Evolutionary conservation across 2,888 invertebrate genomes (phyloP), one percentile per base, ranked within the genome.

Genomic region (Hydroisotoma schaefferi): DNA sequence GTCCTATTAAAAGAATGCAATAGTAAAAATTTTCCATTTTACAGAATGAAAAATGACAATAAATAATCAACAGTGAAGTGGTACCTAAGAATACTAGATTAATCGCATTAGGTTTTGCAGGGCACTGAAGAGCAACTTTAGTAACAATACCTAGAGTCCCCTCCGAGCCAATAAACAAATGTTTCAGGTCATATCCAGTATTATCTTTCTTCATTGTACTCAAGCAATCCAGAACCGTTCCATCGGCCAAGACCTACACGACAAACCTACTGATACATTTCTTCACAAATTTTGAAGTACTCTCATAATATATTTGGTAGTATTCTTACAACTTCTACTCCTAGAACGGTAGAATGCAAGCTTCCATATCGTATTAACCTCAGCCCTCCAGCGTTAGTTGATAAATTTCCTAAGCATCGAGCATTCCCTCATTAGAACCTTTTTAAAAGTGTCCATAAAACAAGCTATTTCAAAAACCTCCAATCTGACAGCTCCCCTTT

Each of bases 111-210:
- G 97, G 91, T 74, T 85, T 81, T 0, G 88, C 84, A 1, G 95
- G 92, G 77, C 97, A 97, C 58, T 92, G 85, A 63, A 99, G 85
- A 2, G 92, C 87, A 4, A 94, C 86, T 79, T 90, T 90, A 0
- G 98, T 98, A 6, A 99, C 86, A 4, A 99, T 77, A 15, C 99
- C 99, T 54, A 99, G 80, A 0, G 95, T 94, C 48, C 99, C 99
- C 80, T 99, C 99, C 0, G 95, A 93, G 15, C 99, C 99, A 73
- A 98, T 91, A 76, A 99, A 97, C 62, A 98, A 78, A 78, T 99
- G 95, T 75, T 95, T 95, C 73, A 98, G 79, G 76, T 98, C 95
- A 76, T 94, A 94, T 0, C 98, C 98, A 0, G 98, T 97, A 77
- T 99, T 99, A 77, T 99, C 97, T 77, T 99, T 99, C 75, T 93